phyloP scores from a whole-genome alignment of 2,888 invertebrate genomes.

The Ophion slaviceki region DNA sequence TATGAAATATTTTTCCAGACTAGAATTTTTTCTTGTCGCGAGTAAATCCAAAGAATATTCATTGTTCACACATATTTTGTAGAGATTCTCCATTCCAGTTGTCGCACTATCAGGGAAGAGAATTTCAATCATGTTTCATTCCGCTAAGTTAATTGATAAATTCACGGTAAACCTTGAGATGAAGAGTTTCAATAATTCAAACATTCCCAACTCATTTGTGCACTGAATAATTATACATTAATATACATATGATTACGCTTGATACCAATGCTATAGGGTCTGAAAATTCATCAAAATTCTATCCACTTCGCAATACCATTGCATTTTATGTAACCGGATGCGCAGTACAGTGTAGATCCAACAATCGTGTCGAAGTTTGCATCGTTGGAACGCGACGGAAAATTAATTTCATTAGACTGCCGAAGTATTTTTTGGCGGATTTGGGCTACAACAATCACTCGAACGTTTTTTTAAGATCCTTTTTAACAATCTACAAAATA shows the following conservation, averaged over 20 bases:
- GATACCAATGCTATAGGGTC: no score
- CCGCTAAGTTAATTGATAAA: not conserved
- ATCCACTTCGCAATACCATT: not conserved
- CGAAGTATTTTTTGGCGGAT: no score
- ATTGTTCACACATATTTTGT: not conserved
- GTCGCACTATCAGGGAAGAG: not conserved
- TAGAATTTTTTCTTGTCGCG: not conserved
- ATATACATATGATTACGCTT: not conserved
- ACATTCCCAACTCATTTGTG: not conserved
- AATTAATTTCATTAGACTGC: no score
- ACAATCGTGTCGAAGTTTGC: not conserved
- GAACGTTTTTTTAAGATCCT: no score
- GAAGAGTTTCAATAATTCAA: not conserved
- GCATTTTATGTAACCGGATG: not conserved
- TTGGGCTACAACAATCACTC: no score
- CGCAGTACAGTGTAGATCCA: not conserved
- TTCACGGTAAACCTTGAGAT: not conserved
- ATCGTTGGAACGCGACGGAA: no score
- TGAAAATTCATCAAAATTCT: not conserved
- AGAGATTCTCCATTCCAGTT: not conserved
- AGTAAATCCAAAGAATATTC: not conserved
- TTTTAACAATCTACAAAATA: no score
- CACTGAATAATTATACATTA: not conserved
- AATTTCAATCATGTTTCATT: not conserved
- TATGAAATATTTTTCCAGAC: not conserved